Base-by-base conservation (phyloP, 2,113 vertebrate genomes). In the Balaeniceps rex region DNA sequence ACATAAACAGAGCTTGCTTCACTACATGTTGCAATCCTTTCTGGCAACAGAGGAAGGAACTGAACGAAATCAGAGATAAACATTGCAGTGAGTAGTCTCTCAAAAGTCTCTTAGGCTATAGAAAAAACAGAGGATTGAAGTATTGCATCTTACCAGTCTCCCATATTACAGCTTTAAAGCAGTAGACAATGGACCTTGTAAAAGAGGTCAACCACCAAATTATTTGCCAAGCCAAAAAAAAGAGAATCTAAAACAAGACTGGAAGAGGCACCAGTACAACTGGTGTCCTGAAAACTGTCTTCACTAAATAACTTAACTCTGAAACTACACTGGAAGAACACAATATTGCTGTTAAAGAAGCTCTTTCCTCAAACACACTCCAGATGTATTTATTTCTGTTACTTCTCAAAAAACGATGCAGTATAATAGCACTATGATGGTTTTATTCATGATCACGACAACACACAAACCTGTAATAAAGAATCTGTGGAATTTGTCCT, bases 401-500 rank as follows among this genome's bases (percentile, higher is more conserved):
- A 64, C 11, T 74, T 63, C n/a, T 65, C 23, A 69, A 52, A 82
- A 86, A n/a, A 0, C 36, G 8, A 29, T 8, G 8, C 6, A 4
- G 16, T 23, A 7, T 23, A 68, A 58, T 1, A 66, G 26, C 44
- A 36, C 11, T 49, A 12, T 0, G 1, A 40, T 24, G 21, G 14
- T 69, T 87, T 33, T 3, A 23, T 54, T 75, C 12, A 64, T 8
- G 21, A 68, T 60, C 9, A 74, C 8, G 15, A 17, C 22, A 51
- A 60, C 33, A 76, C 14, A 96, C 97, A 40, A 83, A 99, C 99
- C 99, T 99, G 98, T 99, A 99, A 97, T 99, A 99, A 28, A 99
- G 99, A 47, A 99, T 99, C 98, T 99, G 99, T 22, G 99, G 99
- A 93, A 99, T 99, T 58, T 99, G 99, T 42, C 99, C 99, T 94